Evolutionary conservation across 2,113 vertebrate species (phyloP).

Genomic region (Electrona antarctica): DNA sequence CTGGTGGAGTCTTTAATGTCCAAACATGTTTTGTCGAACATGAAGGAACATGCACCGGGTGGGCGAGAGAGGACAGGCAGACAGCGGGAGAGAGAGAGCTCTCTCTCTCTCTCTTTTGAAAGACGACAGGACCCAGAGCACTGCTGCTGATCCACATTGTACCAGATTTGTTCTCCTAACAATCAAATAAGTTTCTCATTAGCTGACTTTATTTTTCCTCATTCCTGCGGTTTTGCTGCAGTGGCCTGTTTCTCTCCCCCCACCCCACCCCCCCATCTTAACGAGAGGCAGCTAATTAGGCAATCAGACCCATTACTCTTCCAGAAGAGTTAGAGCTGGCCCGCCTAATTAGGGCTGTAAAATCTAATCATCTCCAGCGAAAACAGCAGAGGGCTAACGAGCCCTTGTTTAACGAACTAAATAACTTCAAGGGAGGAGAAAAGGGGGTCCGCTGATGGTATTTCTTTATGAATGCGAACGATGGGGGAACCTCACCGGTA

Average conservation of each 20-base stretch:
- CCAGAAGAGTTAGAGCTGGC: slow-evolving; percentile 97
- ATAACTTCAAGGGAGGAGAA: slow-evolving; percentile 92
- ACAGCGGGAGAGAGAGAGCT: not conserved
- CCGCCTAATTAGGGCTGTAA: slow-evolving; percentile 99
- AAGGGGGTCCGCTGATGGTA: slow-evolving; percentile 69
- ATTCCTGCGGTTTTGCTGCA: slow-evolving; percentile 78
- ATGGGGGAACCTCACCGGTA: slow-evolving; percentile 61
- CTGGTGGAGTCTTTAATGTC: slow-evolving; percentile 38
- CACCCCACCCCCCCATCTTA: slow-evolving; percentile 69
- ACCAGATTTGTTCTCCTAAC: slow-evolving; percentile 81
- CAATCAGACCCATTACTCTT: slow-evolving; percentile 98
- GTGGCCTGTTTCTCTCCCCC: slow-evolving; percentile 82
- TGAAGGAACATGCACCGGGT: not conserved
- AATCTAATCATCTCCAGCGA: slow-evolving; percentile 98
- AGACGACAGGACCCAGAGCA: slow-evolving; percentile 57
- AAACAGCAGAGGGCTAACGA: slow-evolving; percentile 98
- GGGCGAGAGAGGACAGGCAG: not conserved
- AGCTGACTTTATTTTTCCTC: slow-evolving; percentile 77
- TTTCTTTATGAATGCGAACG: slow-evolving; percentile 79
- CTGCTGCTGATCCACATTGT: slow-evolving; percentile 57
- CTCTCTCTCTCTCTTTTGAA: slow-evolving; percentile 43
- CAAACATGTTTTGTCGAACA: slow-evolving; percentile 46
- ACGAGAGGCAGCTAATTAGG: slow-evolving; percentile 98
- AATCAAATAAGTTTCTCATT: slow-evolving; percentile 81
- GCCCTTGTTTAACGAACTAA: slow-evolving; percentile 99